Evolutionary conservation across 1,140 invertebrate species (phyloP).

Genomic region (Tetragonula clypearis): DNA sequence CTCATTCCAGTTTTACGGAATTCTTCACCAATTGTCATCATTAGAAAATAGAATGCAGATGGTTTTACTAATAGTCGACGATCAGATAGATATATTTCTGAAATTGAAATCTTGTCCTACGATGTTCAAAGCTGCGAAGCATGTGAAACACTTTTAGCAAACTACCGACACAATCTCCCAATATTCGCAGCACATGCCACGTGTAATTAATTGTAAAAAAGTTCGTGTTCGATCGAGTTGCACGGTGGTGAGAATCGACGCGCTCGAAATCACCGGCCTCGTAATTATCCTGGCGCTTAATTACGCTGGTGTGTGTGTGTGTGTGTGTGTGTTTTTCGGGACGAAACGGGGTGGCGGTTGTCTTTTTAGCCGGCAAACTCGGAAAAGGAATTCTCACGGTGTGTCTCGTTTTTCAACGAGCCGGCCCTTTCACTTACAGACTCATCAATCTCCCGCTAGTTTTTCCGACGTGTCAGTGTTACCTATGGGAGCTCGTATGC

Average conservation of each 20-base stretch:
- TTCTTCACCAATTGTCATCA: too few species aligned
- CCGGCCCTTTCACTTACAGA: slow-evolving; percentile 63
- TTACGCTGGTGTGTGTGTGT: slow-evolving; percentile 32
- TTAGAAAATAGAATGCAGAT: too few species aligned
- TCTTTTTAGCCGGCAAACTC: slow-evolving; percentile 6
- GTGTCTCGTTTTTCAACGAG: slow-evolving; percentile 55
- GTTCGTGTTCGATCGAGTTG: background rate
- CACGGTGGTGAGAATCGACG: slow-evolving; percentile 27
- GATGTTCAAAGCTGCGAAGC: too few species aligned
- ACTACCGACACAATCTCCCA: background rate
- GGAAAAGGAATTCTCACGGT: slow-evolving; percentile 56
- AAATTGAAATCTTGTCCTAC: too few species aligned
- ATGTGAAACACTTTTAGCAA: too few species aligned
- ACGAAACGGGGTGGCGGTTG: background rate
- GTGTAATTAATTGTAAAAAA: background rate
- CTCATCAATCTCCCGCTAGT: slow-evolving; percentile 63
- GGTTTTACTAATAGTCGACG: too few species aligned
- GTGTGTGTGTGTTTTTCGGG: background rate
- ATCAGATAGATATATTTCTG: too few species aligned
- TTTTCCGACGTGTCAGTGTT: slow-evolving; percentile 51
- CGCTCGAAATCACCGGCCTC: slow-evolving; percentile 18
- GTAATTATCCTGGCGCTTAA: slow-evolving; percentile 63
- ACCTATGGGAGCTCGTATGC: slow-evolving; percentile 26
- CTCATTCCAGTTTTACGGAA: too few species aligned
- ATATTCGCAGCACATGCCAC: background rate